Evolutionary conservation across 2,797 vertebrate species (phyloP).

Genomic region (Diceros bicornis): DNA sequence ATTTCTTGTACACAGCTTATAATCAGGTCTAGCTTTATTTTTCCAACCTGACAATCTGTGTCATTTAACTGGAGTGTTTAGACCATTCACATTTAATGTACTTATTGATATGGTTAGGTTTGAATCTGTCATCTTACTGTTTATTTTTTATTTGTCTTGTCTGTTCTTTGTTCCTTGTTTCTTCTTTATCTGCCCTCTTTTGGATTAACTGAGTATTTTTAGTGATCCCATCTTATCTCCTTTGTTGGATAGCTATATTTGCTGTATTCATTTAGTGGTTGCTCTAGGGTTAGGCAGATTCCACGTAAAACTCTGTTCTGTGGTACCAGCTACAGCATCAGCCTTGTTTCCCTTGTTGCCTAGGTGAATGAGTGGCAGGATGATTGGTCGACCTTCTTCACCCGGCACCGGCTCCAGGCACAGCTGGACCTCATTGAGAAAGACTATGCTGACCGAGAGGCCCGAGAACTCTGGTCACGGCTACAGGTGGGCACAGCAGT

Average conservation of each 20-base stretch:
- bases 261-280: not conserved
- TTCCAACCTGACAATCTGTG: not conserved
- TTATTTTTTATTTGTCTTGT: not conserved
- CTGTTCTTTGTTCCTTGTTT: not conserved
- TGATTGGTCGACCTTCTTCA: conserved; percentile 96
- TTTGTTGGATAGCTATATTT: not conserved
- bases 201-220: not conserved
- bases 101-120: not conserved
- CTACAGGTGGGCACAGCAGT: conserved; percentile 92
- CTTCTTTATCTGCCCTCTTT: not conserved
- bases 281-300: not conserved
- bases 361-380: conserved; percentile 97
- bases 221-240: not conserved
- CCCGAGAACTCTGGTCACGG: conserved; percentile 94
- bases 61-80: not conserved
- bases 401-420: conserved; percentile 93
- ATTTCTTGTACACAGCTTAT: not conserved
- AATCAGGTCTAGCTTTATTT: conserved; percentile 6
- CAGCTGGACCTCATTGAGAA: conserved; percentile 95
- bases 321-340: not conserved
- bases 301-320: accelerated
- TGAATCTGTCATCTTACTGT: not conserved
- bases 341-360: not conserved
- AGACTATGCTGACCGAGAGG: conserved; percentile 94
- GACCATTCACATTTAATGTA: not conserved